Evolutionary conservation across 92 coral and sea anemone species (phyloP), one percentile per base, ranked within the genome.

Genomic region (Palythoa grandis): DNA sequence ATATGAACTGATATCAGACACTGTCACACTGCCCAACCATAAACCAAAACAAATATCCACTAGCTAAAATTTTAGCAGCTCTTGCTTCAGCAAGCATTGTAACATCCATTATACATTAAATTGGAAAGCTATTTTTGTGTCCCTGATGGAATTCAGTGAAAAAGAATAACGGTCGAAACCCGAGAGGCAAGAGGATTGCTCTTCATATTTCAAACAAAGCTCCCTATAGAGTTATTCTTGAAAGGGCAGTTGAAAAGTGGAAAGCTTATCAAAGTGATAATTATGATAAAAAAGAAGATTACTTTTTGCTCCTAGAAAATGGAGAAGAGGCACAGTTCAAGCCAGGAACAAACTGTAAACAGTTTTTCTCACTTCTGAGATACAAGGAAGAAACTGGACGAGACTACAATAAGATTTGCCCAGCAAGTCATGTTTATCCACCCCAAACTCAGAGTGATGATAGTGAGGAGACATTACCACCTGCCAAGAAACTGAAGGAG

Each of bases 191-290:
- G 58, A 54, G 90, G 60, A 9, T 87, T 65, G 86, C 87, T 17
- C 43, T 79, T 10, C 58, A 43, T 52, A 72, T 80, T 48, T 87
- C 87, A n/a, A 24, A 63, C 47, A 78, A 69, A 69, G 89, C 87
- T 24, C 85, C 89, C 19, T 91, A 91, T 82, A 25, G 75, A 20
- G 8, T 12, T 22, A 56, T 91, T 50, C 88, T 74, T 53, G 79
- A 68, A 68, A 84, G 79, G 86, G 93, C 91, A 70, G 83, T 79
- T 52, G 70, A 78, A 35, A 91, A 91, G 87, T 91, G 89, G 91
- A 70, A 71, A 37, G 29, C 72, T 17, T 91, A 16, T 66, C 86
- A 88, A 23, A 73, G 87, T 57, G 91, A 91, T 60, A 23, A 54
- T 60, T 88, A 23, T 69, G 88, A 88, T 53, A 89, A 85, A 39